Conservation (phyloP, 2,888 invertebrate genomes). For the Drosophila nigritarsus region DNA sequence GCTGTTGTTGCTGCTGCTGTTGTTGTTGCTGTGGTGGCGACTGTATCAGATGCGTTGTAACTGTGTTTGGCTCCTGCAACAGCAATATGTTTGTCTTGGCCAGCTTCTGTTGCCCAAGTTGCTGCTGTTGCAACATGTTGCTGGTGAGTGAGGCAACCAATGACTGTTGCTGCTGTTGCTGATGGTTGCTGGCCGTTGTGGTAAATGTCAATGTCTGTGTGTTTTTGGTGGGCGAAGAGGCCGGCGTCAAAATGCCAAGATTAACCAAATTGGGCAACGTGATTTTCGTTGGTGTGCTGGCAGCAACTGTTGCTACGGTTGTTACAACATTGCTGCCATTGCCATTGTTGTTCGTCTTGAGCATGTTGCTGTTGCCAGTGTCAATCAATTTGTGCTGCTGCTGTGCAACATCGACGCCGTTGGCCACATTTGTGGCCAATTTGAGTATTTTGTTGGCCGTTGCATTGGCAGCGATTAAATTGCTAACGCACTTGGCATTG, state of each 20-base stretch:
- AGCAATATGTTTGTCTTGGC: conserved; percentile 70
- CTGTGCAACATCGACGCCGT: conserved; percentile 74
- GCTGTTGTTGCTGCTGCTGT: conserved; percentile 61
- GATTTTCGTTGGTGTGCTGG: conserved; percentile 79
- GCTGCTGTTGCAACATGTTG: conserved; percentile 62
- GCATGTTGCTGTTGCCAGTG: conserved; percentile 31
- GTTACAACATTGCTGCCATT: conserved; percentile 39
- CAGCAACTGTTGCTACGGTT: conserved; percentile 35
- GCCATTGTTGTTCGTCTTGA: conserved; percentile 46
- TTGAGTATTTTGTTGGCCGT: conserved; percentile 85
- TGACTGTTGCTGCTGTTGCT: conserved; percentile 74
- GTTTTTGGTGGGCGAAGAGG: conserved; percentile 86
- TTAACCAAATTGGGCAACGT: conserved; percentile 85
- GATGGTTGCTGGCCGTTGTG: conserved; percentile 72
- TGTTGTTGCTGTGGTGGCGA: conserved; percentile 65
- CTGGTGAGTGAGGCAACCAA: conserved; percentile 68
- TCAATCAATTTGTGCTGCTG: conserved; percentile 71
- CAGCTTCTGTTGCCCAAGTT: conserved; percentile 41
- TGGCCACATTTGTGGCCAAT: conserved; percentile 82
- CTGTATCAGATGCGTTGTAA: conserved; percentile 59
- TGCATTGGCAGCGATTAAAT: conserved; percentile 84
- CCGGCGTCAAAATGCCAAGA: conserved; percentile 86
- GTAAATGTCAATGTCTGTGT: conserved; percentile 82
- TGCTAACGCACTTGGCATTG: conserved; percentile 77
- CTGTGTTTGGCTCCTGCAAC: conserved; percentile 61